phyloP scores from a whole-genome alignment of 2,888 invertebrate species.

The Melipona beecheii region DNA sequence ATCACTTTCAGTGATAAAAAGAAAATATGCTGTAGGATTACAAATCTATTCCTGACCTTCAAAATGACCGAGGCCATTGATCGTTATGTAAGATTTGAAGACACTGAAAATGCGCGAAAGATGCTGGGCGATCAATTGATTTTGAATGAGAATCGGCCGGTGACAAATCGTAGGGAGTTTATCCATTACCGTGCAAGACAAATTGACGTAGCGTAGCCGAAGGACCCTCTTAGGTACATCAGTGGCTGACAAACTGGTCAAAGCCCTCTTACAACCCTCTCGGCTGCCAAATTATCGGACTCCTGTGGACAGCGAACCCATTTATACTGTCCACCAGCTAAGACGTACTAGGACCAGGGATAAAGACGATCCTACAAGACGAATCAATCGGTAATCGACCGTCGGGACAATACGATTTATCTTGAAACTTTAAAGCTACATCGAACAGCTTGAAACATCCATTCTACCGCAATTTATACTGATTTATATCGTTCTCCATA shows the following conservation, averaged over 20 bases:
- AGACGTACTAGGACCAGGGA: conserved; percentile 41
- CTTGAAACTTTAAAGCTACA: conserved; percentile 1
- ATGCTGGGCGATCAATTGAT: conserved; percentile 41
- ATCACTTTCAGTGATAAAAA: too few relatives aligned
- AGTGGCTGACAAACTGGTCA: conserved; percentile 81
- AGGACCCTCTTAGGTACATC: conserved; percentile 77
- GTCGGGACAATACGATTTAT: conserved; percentile 9
- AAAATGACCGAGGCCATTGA: not conserved
- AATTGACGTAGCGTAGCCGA: conserved; percentile 72
- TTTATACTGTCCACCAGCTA: conserved; percentile 76
- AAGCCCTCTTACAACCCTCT: conserved; percentile 78
- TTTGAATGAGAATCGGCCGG: conserved; percentile 60
- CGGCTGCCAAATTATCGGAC: conserved; percentile 81
- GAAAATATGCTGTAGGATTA: not conserved
- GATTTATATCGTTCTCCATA: too few relatives aligned
- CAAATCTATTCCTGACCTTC: not conserved
- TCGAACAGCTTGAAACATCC: not conserved
- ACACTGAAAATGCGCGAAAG: conserved; percentile 26
- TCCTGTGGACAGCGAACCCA: conserved; percentile 80
- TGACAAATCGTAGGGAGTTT: conserved; percentile 76
- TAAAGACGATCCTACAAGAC: conserved; percentile 47
- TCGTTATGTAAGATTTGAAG: not conserved
- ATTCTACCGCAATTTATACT: too few relatives aligned
- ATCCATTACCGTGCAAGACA: conserved; percentile 78
- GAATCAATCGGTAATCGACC: conserved; percentile 30